A percentile compares a stretch with the other conserved stretches of the same genome.
These are phyloP conservation scores for Anadara kagoshimensis DNA, from an alignment of 1,140 invertebrate species.

Conservation along the genomic window DNA sequence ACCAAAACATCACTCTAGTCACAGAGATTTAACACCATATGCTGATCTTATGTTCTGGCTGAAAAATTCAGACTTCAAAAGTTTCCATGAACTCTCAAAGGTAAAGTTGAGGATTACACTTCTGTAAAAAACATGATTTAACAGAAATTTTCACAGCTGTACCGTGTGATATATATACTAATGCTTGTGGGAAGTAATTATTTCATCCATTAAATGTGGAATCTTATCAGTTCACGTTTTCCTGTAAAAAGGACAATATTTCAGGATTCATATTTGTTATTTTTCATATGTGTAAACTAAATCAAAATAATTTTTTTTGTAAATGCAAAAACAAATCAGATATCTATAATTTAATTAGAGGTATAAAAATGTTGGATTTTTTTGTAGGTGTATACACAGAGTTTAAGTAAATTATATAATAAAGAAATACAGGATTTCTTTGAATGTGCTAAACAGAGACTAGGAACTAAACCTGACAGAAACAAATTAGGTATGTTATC, in stretches of 20 bases:
- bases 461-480: slow-evolving; percentile 60
- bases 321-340: too few species aligned
- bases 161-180: background rate
- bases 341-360: too few species aligned
- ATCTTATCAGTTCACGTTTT: too few species aligned
- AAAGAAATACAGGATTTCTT: slow-evolving; percentile 87
- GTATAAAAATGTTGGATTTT: too few species aligned
- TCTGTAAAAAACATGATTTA: background rate
- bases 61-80: slow-evolving; percentile 87
- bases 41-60: slow-evolving; percentile 93
- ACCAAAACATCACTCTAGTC: slow-evolving; percentile 85
- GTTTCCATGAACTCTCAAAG: slow-evolving; percentile 86
- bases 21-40: slow-evolving; percentile 88
- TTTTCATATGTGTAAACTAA: too few species aligned
- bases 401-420: slow-evolving; percentile 88
- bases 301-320: too few species aligned
- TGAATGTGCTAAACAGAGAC: slow-evolving; percentile 81
- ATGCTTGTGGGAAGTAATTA: too few species aligned
- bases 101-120: too few species aligned
- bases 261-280: too few species aligned
- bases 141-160: background rate
- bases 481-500: slow-evolving; percentile 50
- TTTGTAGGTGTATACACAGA: slow-evolving; percentile 82
- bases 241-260: too few species aligned
- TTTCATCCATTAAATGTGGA: too few species aligned